A percentile compares a stretch with the other conserved stretches of the same genome.
These are phyloP conservation scores for Trachelus troglodyta DNA, from an alignment of 2,888 invertebrate species.

Conservation along the genomic window DNA sequence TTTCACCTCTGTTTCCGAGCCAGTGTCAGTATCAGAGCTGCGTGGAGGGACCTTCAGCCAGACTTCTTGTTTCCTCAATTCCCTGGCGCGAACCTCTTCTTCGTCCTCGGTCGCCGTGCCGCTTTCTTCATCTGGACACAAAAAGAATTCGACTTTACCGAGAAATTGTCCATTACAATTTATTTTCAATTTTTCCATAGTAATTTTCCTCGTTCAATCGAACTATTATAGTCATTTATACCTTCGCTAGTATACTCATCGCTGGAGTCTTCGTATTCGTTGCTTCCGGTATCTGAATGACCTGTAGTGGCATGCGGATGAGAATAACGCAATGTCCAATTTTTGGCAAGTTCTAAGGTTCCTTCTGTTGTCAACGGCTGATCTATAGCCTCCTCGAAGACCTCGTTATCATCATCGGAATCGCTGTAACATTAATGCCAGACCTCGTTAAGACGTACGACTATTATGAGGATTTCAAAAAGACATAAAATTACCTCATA, in stretches of 20 bases:
- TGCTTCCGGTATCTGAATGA: constrained; percentile 67
- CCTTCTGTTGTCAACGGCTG: constrained; percentile 75
- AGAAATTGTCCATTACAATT: not conserved
- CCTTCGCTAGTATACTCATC: constrained; percentile 65
- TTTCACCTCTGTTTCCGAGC: constrained; percentile 81
- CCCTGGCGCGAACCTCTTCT: constrained; percentile 76
- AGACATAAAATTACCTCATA: constrained; percentile 62
- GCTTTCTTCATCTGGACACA: constrained; percentile 71
- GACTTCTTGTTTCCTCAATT: constrained; percentile 76
- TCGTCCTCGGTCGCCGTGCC: constrained; percentile 82
- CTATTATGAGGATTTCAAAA: not conserved
- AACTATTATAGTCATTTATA: constrained; percentile 43
- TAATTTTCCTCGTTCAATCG: not conserved
- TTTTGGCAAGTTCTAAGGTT: constrained; percentile 76
- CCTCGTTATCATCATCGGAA: constrained; percentile 75
- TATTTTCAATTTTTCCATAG: not conserved
- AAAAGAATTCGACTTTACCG: constrained; percentile 5
- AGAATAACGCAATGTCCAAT: constrained; percentile 74
- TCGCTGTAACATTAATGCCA: constrained; percentile 63
- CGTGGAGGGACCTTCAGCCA: constrained; percentile 73
- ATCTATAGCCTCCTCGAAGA: constrained; percentile 77
- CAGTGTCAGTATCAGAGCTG: constrained; percentile 74
- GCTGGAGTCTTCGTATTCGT: constrained; percentile 67
- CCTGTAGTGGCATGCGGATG: constrained; percentile 56
- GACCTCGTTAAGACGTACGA: not conserved